Evolutionary conservation across 2,888 invertebrate genomes (phyloP), one percentile per base, ranked within the genome.

Genomic region (Pogonocherus hispidulus): DNA sequence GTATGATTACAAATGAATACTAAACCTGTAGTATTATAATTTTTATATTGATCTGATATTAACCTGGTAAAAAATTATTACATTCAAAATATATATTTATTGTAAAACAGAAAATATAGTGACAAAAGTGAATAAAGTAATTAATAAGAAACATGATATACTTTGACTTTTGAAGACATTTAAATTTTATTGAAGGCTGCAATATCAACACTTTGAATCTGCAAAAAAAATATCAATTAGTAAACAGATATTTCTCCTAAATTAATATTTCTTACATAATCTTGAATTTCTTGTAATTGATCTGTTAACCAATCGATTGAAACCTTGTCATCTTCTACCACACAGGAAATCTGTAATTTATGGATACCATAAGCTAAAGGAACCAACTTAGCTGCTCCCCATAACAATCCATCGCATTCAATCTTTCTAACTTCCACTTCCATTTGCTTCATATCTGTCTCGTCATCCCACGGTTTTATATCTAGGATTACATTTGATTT

Each of bases 321-420:
- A 18, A 98, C 94, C 86, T 97, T 96, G n/a, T 97, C 97, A 85
- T 98, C 98, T 87, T 97, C 97, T 37, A 98, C 94, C 49, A 97
- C 97, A 85, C 94, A 94, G 32, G 92, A 92, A 78, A 98, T 97
- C 86, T 95, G 95, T 64, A 98, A 88, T 84, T 98, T 98, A 78
- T 93, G 90, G 78, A 98, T 97, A 63, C 97, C 97, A 86, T 93
- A 98, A 3, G 95, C 97, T 41, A 98, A 88, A 23, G 97, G 96
- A 6, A 96, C 94, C 62, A 97, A 87, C 89, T 96, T 96, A 1
- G 94, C 93, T 63, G 95, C 94, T 76, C 98, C 98, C 98, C 98
- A 99, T 3, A 97, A 84, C 32, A 98, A 90, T 20, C 98, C 98
- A 81, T 98, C 97, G 73, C 89, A 89, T 69, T 83, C 83, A 74